Conservation (phyloP, 2,888 invertebrate genomes). For the Phymatocera aterrima region DNA sequence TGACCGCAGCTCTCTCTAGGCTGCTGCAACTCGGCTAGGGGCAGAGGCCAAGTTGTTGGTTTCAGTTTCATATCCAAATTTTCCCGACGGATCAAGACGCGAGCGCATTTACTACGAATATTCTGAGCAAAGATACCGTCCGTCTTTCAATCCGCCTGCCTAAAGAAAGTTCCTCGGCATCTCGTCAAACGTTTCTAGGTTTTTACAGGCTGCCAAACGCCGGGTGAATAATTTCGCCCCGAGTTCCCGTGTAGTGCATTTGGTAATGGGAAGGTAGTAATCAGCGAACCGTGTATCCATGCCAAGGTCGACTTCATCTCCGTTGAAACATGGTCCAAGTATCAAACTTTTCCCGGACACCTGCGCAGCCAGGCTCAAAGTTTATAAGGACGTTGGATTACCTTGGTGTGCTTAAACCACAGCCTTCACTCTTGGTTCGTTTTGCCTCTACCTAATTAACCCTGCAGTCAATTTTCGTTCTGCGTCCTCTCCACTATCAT, state of each 20-base stretch:
- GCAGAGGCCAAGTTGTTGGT: slow-evolving; percentile 25
- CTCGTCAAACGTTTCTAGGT: too few species aligned
- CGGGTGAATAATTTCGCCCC: too few species aligned
- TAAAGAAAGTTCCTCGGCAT: too few species aligned
- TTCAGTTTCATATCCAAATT: background rate
- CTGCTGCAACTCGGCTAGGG: background rate
- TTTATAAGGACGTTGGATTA: background rate
- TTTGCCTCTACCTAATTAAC: background rate
- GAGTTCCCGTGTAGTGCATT: background rate
- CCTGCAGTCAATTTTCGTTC: background rate
- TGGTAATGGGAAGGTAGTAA: background rate
- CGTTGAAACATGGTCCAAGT: slow-evolving; percentile 2
- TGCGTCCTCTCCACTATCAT: background rate
- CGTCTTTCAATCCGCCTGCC: too few species aligned
- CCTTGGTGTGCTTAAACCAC: background rate
- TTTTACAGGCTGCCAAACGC: too few species aligned
- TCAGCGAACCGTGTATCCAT: slow-evolving; percentile 7
- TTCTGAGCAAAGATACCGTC: background rate
- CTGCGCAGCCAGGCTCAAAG: slow-evolving; percentile 13
- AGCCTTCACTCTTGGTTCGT: slow-evolving; percentile 18
- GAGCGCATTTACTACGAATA: background rate
- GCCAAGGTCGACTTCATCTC: slow-evolving; percentile 35
- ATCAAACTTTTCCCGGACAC: slow-evolving; percentile 25
- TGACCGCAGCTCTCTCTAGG: slow-evolving; percentile 3
- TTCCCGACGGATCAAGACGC: background rate